phyloP scores from a whole-genome alignment of 2,888 invertebrate genomes.

The Agapostemon virescens region DNA sequence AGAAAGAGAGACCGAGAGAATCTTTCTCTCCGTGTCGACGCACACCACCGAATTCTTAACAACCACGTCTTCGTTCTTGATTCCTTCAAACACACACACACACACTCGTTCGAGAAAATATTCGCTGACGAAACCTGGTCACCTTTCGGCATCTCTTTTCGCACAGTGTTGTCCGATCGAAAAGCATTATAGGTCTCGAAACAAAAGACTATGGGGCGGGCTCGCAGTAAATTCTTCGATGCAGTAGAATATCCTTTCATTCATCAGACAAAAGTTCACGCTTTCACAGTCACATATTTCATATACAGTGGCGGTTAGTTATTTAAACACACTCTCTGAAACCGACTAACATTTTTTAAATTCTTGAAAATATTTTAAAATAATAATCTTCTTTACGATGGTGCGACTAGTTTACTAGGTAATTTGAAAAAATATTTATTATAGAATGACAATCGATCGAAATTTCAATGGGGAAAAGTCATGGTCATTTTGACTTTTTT shows the following conservation, averaged over 20 bases:
- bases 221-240: background rate
- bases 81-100: background rate
- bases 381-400: too few relatives aligned
- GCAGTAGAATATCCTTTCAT: background rate
- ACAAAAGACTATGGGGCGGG: background rate
- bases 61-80: constrained; percentile 9
- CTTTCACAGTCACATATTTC: background rate
- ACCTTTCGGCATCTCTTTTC: background rate
- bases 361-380: too few relatives aligned
- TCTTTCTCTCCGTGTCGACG: background rate
- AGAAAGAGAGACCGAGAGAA: background rate
- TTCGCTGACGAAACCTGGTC: constrained; percentile 2
- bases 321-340: too few relatives aligned
- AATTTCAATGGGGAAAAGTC: too few relatives aligned
- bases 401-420: too few relatives aligned
- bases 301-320: too few relatives aligned
- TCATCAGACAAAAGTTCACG: background rate
- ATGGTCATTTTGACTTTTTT: too few relatives aligned
- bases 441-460: too few relatives aligned
- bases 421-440: too few relatives aligned
- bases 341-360: too few relatives aligned
- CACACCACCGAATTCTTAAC: constrained; percentile 27
- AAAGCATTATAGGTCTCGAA: background rate
- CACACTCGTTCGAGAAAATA: background rate
- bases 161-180: background rate